These are phyloP conservation scores for Dissostichus mawsoni DNA, from an alignment of 2,113 vertebrate species.

Conservation along the genomic window DNA sequence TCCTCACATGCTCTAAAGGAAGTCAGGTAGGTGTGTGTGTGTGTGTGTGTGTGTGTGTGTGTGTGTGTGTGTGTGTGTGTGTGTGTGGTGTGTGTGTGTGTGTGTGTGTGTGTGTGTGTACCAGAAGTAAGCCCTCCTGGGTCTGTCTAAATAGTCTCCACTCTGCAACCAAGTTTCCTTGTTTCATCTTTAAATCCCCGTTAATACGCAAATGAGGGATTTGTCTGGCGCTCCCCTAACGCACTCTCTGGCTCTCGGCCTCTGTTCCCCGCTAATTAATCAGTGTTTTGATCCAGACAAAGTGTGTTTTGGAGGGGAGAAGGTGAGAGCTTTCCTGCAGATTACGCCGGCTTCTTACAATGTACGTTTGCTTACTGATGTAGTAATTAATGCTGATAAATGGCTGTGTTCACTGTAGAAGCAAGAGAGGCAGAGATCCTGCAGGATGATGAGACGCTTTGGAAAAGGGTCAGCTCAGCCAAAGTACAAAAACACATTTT, in stretches of 20 bases:
- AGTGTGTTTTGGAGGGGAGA: constrained; percentile 49
- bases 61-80: too few species aligned
- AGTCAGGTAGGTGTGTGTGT: not conserved
- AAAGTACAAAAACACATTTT: constrained; percentile 37
- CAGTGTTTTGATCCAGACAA: constrained; percentile 72
- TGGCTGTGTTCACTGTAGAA: constrained; percentile 10
- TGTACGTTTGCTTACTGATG: constrained; percentile 67
- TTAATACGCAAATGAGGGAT: constrained; percentile 79
- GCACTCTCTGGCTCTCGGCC: constrained; percentile 42
- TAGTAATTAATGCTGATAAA: constrained; percentile 78
- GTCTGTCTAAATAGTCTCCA: constrained; percentile 64
- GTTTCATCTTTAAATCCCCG: constrained; percentile 82
- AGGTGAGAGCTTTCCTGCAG: constrained; percentile 72
- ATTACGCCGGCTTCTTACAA: constrained; percentile 69
- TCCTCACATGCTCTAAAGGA: not conserved
- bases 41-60: not conserved
- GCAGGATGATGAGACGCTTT: not conserved
- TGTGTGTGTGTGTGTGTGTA: too few species aligned
- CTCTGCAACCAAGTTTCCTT: constrained; percentile 62
- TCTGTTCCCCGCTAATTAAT: constrained; percentile 76
- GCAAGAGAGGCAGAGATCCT: constrained; percentile 16
- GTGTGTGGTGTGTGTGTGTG: not conserved
- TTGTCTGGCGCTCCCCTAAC: constrained; percentile 66
- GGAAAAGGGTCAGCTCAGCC: constrained; percentile 18
- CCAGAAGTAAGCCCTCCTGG: constrained; percentile 59